Conservation (phyloP, 2,888 invertebrate species). For the Pristionchus exspectatus region DNA sequence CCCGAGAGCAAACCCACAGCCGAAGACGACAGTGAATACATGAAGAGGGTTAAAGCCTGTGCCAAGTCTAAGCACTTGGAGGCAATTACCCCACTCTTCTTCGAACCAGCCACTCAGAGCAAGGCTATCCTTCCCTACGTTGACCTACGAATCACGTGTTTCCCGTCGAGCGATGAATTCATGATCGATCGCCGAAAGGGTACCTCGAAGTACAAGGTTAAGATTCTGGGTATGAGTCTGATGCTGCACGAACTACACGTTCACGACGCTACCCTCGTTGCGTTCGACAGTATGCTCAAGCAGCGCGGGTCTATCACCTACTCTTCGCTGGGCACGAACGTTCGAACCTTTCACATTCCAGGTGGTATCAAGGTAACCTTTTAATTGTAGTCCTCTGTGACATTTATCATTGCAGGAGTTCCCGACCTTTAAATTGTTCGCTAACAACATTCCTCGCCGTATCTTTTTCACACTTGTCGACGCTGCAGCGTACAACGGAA, state of each 20-base stretch:
- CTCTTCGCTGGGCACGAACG: too few species aligned
- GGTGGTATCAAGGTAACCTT: neutral
- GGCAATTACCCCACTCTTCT: neutral
- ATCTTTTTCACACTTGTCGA: too few species aligned
- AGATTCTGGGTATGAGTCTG: neutral
- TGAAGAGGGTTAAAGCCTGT: neutral
- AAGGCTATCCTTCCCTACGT: neutral
- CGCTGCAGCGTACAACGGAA: constrained; percentile 11
- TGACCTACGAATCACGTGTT: neutral
- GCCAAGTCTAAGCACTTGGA: neutral
- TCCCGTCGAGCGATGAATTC: neutral
- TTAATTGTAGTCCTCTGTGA: too few species aligned
- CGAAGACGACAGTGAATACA: neutral
- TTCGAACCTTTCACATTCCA: neutral
- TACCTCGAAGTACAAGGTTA: neutral
- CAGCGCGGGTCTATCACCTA: constrained; percentile 6
- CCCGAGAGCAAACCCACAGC: neutral
- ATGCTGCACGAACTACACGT: constrained; percentile 18
- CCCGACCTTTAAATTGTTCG: neutral
- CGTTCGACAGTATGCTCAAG: neutral
- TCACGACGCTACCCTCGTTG: neutral
- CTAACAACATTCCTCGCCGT: constrained; percentile 18
- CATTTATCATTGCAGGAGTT: neutral
- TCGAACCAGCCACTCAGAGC: too few species aligned
- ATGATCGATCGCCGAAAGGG: neutral